Conservation (phyloP, 2,113 vertebrate genomes). For the Campylorhamphus procurvoides region DNA sequence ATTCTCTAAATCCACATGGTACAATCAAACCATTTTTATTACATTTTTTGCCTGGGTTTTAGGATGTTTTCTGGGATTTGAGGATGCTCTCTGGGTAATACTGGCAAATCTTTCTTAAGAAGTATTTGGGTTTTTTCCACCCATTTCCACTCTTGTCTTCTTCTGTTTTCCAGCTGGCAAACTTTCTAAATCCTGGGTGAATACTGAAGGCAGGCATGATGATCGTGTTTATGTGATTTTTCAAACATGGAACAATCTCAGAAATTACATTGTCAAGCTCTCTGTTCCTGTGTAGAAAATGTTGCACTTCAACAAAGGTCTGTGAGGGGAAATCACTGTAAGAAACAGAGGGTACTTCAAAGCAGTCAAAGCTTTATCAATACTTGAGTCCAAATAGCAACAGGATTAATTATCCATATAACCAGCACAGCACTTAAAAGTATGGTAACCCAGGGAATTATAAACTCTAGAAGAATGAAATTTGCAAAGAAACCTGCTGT, state of each 20-base stretch:
- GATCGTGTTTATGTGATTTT: neutral
- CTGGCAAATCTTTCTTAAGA: neutral
- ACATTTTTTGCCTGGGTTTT: neutral
- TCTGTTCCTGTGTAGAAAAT: neutral
- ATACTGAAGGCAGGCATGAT: neutral
- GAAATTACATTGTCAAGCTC: neutral
- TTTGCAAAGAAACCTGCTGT: neutral
- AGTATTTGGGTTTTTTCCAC: neutral
- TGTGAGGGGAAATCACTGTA: neutral
- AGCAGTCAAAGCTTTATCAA: neutral
- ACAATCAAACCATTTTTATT: neutral
- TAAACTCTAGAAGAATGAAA: slow-evolving; percentile 35
- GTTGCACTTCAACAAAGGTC: neutral
- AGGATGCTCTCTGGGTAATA: neutral
- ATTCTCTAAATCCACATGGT: neutral
- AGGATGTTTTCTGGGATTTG: neutral
- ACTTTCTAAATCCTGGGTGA: slow-evolving; percentile 2
- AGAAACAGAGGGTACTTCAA: neutral
- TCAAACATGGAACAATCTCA: neutral
- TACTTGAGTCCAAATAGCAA: slow-evolving; percentile 1
- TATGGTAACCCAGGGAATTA: neutral
- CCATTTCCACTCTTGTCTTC: slow-evolving; percentile 2
- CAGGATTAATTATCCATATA: slow-evolving; percentile 42
- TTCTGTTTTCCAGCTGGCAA: slow-evolving; percentile 49
- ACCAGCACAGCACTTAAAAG: neutral